Evolutionary conservation across 1,140 invertebrate species (phyloP), one percentile per base, ranked within the genome.

Genomic region (Zelostemma sp.): DNA sequence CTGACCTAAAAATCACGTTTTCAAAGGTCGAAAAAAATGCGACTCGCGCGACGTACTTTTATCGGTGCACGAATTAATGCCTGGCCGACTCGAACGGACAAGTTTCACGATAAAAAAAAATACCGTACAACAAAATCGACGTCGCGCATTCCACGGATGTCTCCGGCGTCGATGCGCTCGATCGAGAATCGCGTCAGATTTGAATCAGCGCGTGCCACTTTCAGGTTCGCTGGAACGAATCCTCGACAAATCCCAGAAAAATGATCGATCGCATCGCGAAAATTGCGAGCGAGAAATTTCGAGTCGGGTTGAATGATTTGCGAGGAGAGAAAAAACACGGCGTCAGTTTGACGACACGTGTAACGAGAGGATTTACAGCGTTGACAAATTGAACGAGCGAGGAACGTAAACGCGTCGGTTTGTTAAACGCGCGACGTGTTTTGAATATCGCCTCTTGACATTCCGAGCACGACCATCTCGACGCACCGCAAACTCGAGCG

Each of bases 391-490:
- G 12, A 31, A 56, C 43, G 43, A 11, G 16, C 43, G n/a, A 46
- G 17, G 43, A 46, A 56, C 25, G 31, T 19, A 46, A 31, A 55
- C 40, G 17, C 19, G 31, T 56, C 14, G 12, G 38, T 41, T 38
- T 63, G 43, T 48, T 59, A 49, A 65, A 55, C 17, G 48, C 15
- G 56, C 47, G 9, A 60, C 56, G 68, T 77, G 74, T 60, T 65
- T 60, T 51, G 67, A 75, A 78, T 79, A 58, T 68, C 62, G 59
- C 61, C 41, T 59, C 47, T 77, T 64, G 38, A 69, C 72, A 79
- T 77, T 77, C 72, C 33, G 19, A 19, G 59, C 40, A 40, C 16
- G 53, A 33, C 5, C 8, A 25, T 5, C 50, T 15, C 5, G 15
- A 38, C 9, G 14, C 35, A 15, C 8, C 40, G 14, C 35, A 40